These are phyloP conservation scores for Chrysemys picta DNA, from an alignment of 2,113 vertebrate genomes.

Conservation along the genomic window DNA sequence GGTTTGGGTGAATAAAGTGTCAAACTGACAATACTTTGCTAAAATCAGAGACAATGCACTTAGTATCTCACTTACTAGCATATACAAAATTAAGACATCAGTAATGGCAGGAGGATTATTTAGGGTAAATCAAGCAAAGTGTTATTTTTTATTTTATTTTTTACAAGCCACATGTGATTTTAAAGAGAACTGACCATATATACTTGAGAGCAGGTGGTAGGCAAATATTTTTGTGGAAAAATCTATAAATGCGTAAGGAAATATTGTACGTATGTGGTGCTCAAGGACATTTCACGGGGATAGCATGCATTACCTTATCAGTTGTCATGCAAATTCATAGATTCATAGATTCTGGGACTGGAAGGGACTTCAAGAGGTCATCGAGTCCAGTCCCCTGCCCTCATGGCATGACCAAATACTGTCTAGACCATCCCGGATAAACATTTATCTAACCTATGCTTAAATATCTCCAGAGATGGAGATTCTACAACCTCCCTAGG, in stretches of 20 bases:
- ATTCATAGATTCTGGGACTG: too few relatives aligned
- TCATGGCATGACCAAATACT: too few relatives aligned
- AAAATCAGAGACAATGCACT: not conserved
- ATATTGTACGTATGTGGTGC: not conserved
- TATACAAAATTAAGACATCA: not conserved
- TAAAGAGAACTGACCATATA: not conserved
- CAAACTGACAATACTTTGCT: not conserved
- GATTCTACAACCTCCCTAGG: too few relatives aligned
- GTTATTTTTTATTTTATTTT: not conserved
- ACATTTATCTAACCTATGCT: too few relatives aligned
- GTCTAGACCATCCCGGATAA: too few relatives aligned
- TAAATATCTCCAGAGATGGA: too few relatives aligned
- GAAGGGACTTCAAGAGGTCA: too few relatives aligned
- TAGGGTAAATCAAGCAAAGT: not conserved
- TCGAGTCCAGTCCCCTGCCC: too few relatives aligned
- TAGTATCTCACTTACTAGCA: not conserved
- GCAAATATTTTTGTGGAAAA: not conserved
- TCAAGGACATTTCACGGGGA: not conserved
- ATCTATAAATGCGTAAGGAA: fast-evolving
- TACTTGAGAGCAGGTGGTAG: fast-evolving
- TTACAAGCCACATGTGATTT: not conserved
- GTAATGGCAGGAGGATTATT: not conserved
- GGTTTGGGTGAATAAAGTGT: not conserved
- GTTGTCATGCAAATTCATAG: not conserved
- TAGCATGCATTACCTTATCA: not conserved